phyloP scores from a whole-genome alignment of 2,888 invertebrate genomes.

The Ophion ellenae region DNA sequence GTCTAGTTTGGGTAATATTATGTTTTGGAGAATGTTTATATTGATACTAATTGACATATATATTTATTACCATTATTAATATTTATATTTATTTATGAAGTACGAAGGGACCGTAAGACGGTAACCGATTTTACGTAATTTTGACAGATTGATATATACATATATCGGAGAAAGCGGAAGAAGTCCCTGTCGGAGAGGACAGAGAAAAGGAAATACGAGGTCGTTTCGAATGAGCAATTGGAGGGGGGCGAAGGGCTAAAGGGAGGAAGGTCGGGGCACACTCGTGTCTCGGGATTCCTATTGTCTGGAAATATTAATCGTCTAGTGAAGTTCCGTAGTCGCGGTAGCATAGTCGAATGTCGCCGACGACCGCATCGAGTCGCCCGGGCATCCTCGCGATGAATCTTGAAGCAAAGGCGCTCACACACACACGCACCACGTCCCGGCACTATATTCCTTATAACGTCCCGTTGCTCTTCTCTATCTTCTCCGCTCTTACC shows the following conservation, averaged over 20 bases:
- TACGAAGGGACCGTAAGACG: too few relatives aligned
- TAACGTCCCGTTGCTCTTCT: slow-evolving; percentile 52
- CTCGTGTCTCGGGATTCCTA: slow-evolving; percentile 68
- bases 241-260: not conserved
- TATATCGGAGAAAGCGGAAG: not conserved
- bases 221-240: slow-evolving; percentile 27
- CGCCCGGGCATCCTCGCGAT: slow-evolving; percentile 41
- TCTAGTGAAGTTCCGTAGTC: slow-evolving; percentile 72
- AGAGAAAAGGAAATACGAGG: slow-evolving; percentile 72
- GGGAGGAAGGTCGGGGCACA: not conserved
- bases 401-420: slow-evolving; percentile 41
- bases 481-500: slow-evolving; percentile 28
- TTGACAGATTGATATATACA: too few relatives aligned
- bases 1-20: too few relatives aligned
- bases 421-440: slow-evolving; percentile 27
- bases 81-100: too few relatives aligned
- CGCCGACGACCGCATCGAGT: slow-evolving; percentile 46
- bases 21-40: too few relatives aligned
- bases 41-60: too few relatives aligned
- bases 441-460: slow-evolving; percentile 43
- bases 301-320: slow-evolving; percentile 81
- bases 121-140: too few relatives aligned
- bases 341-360: slow-evolving; percentile 53
- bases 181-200: not conserved
- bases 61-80: too few relatives aligned